Evolutionary conservation across 2,113 vertebrate genomes (phyloP).

Genomic region (Calidris pygmaea): DNA sequence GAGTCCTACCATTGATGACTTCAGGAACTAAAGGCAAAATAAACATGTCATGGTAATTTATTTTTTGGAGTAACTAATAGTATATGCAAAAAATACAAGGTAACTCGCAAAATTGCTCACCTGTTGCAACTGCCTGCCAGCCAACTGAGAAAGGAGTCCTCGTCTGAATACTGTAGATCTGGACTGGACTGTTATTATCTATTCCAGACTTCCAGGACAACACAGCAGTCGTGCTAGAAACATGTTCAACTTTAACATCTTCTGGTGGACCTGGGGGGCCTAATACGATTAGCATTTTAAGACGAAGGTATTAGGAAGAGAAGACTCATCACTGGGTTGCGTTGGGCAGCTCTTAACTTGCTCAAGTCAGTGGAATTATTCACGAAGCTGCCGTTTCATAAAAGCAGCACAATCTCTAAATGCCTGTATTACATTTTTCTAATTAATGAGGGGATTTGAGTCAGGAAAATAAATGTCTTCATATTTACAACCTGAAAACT

Average conservation of each 20-base stretch:
- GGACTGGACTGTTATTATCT: conserved; percentile 96
- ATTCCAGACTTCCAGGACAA: conserved; percentile 90
- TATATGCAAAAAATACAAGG: neutral
- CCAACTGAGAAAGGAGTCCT: conserved; percentile 96
- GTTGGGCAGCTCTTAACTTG: neutral
- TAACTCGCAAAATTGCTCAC: conserved; percentile 57
- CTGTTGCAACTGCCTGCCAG: conserved; percentile 93
- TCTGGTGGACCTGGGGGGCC: conserved; percentile 92
- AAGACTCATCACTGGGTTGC: neutral
- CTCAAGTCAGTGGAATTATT: neutral
- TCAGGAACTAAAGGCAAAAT: conserved; percentile 82
- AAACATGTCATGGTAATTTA: neutral
- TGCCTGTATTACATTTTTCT: neutral
- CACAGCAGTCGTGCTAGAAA: conserved; percentile 88
- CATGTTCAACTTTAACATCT: conserved; percentile 86
- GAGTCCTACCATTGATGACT: conserved; percentile 83
- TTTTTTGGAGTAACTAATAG: neutral
- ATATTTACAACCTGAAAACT: neutral
- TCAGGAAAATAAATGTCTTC: neutral
- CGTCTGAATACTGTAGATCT: conserved; percentile 87
- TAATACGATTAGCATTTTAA: conserved; percentile 68
- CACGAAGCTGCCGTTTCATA: neutral
- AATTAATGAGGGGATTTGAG: neutral
- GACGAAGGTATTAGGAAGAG: neutral
- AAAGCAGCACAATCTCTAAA: neutral